Evolutionary conservation across 2,797 vertebrate genomes (phyloP).

Genomic region (Diglossa cyanea): DNA sequence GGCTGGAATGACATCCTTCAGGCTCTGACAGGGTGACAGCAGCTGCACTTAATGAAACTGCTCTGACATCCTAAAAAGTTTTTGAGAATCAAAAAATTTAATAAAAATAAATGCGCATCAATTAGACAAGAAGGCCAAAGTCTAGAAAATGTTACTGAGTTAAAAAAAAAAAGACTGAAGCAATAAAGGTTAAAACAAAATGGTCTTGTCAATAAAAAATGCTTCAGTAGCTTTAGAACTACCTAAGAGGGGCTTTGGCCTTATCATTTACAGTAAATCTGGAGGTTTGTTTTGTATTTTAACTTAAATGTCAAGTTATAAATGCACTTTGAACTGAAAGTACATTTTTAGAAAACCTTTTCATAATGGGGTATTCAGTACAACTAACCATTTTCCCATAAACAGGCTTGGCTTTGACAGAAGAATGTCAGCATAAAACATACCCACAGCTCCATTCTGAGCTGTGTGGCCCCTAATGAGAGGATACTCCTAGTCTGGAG

Average conservation of each 20-base stretch:
- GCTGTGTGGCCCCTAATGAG: background rate
- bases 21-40: background rate
- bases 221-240: background rate
- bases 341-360: background rate
- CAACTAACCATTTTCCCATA: background rate
- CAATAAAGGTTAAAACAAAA: background rate
- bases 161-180: background rate
- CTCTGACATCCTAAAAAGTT: background rate
- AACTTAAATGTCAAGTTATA: background rate
- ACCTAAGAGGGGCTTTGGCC: background rate
- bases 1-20: accelerated
- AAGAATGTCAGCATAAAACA: background rate
- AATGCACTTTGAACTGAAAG: background rate
- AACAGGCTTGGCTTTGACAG: background rate
- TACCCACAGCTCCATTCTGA: background rate
- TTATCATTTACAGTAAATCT: background rate
- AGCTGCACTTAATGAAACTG: background rate
- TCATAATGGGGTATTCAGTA: background rate
- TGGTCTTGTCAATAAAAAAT: background rate
- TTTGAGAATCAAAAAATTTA: background rate
- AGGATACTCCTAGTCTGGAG: background rate
- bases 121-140: background rate
- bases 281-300: background rate
- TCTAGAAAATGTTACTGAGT: background rate
- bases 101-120: background rate